Conservation (phyloP, 2,113 vertebrate genomes). For the Nerophis ophidion region DNA sequence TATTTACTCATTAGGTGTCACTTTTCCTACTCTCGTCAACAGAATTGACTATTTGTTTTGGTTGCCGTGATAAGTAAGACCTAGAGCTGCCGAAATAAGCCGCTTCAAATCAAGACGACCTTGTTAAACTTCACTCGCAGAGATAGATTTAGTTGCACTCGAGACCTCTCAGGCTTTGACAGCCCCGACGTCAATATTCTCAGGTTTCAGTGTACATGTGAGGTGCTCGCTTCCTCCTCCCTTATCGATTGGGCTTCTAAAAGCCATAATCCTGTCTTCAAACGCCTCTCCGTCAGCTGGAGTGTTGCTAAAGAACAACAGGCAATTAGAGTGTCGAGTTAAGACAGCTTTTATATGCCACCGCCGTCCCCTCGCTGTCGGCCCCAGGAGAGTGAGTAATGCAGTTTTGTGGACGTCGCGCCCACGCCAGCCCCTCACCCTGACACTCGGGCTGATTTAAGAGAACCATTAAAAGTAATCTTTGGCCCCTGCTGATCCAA, state of each 20-base stretch:
- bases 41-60: slow-evolving; percentile 34
- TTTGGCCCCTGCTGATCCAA: not conserved
- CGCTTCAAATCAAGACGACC: not conserved
- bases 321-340: slow-evolving; percentile 29
- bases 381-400: slow-evolving; percentile 17
- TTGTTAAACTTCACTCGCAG: slow-evolving; percentile 1
- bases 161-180: slow-evolving; percentile 1
- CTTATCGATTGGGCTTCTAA: slow-evolving; percentile 17
- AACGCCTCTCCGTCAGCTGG: slow-evolving; percentile 8
- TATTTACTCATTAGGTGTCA: slow-evolving; percentile 44
- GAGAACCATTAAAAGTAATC: slow-evolving; percentile 23
- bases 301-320: slow-evolving; percentile 23
- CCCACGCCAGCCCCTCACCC: not conserved
- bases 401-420: slow-evolving; percentile 6
- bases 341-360: slow-evolving; percentile 10
- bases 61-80: slow-evolving; percentile 14
- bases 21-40: slow-evolving; percentile 12
- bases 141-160: slow-evolving; percentile 3
- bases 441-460: slow-evolving; percentile 27
- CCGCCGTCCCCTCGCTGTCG: not conserved
- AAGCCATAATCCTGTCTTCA: slow-evolving; percentile 19
- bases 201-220: slow-evolving; percentile 17
- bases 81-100: slow-evolving; percentile 5
- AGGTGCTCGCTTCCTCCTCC: slow-evolving; percentile 7
- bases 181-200: slow-evolving; percentile 20